phyloP scores from a whole-genome alignment of 1,140 invertebrate species.

The Drosophila lowei region DNA sequence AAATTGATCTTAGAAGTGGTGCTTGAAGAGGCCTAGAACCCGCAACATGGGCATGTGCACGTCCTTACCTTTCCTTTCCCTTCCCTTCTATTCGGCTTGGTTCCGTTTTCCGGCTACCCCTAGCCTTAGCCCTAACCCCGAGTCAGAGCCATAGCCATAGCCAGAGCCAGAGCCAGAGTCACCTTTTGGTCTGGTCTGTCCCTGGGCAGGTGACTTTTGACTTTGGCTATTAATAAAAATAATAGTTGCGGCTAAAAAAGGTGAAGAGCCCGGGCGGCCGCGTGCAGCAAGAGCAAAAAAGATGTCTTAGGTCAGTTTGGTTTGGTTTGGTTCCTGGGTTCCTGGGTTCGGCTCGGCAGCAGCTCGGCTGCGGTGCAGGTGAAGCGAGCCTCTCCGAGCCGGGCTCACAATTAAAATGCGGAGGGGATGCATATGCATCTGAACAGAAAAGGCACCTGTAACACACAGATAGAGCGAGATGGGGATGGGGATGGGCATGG shows the following conservation, averaged over 20 bases:
- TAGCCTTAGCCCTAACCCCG: slow-evolving; percentile 30
- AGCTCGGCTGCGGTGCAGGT: slow-evolving; percentile 57
- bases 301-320: slow-evolving; percentile 77
- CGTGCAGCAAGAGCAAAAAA: slow-evolving; percentile 71
- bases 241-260: slow-evolving; percentile 77
- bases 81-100: not conserved
- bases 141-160: not conserved
- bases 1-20: slow-evolving; percentile 68
- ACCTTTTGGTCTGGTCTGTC: slow-evolving; percentile 28
- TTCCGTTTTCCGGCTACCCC: slow-evolving; percentile 78
- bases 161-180: not conserved
- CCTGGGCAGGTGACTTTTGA: slow-evolving; percentile 73
- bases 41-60: slow-evolving; percentile 50
- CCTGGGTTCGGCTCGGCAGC: too few species aligned
- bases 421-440: slow-evolving; percentile 56
- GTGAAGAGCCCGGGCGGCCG: slow-evolving; percentile 51
- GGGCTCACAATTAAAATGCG: slow-evolving; percentile 73
- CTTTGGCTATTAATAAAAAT: slow-evolving; percentile 82
- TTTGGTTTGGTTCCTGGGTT: too few species aligned
- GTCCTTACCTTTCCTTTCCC: slow-evolving; percentile 1
- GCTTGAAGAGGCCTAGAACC: slow-evolving; percentile 31
- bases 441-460: slow-evolving; percentile 49
- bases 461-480: slow-evolving; percentile 56
- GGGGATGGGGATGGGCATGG: not conserved
- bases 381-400: slow-evolving; percentile 42